phyloP scores from a whole-genome alignment of 2,797 vertebrate species.

The Menidia menidia region DNA sequence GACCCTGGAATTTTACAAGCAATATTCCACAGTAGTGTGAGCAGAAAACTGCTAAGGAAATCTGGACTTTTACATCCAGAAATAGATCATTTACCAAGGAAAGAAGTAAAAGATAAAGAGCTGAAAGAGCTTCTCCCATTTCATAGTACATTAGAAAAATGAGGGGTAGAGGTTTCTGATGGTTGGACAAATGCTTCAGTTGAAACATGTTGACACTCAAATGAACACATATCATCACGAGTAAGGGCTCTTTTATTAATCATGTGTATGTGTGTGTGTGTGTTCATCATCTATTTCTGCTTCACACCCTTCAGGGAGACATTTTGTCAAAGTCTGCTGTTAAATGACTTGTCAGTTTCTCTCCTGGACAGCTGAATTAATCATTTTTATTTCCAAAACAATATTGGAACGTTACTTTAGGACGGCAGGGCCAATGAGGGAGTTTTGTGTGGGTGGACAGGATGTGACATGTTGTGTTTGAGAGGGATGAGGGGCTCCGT shows the following conservation, averaged over 20 bases:
- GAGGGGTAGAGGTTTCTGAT: neutral
- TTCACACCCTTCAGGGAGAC: neutral
- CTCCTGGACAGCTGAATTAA: slow-evolving; percentile 17
- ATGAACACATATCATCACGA: neutral
- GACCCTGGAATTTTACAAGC: no score
- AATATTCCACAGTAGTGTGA: no score
- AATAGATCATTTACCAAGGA: neutral
- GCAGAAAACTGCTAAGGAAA: neutral
- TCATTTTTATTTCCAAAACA: slow-evolving; percentile 31
- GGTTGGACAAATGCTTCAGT: neutral
- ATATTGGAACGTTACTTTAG: slow-evolving; percentile 31
- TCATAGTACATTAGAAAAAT: neutral
- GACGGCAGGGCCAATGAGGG: slow-evolving; percentile 37
- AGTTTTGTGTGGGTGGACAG: slow-evolving; percentile 48
- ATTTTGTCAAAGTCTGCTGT: neutral
- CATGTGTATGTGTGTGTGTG: neutral
- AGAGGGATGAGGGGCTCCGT: slow-evolving; percentile 40
- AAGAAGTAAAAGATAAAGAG: neutral
- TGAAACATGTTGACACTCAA: neutral
- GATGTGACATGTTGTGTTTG: slow-evolving; percentile 49
- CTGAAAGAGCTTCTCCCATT: neutral
- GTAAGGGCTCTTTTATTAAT: neutral
- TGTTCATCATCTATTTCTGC: neutral
- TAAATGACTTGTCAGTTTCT: slow-evolving; percentile 20
- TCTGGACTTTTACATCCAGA: no score